Evolutionary conservation across 2,888 invertebrate genomes (phyloP).

Genomic region (Cheiracanthium punctorium): DNA sequence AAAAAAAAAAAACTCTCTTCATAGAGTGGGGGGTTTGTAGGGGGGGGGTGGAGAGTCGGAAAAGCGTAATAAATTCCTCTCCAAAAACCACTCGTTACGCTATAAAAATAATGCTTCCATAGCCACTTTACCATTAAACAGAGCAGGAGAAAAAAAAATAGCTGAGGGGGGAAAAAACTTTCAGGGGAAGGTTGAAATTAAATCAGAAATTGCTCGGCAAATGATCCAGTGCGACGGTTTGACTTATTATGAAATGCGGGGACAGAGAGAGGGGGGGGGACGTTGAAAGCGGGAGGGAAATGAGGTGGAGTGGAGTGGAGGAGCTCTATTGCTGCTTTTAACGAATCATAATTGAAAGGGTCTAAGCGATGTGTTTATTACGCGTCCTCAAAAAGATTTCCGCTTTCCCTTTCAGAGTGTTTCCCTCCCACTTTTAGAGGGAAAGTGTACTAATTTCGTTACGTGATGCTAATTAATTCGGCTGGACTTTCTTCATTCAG

Average conservation of each 20-base stretch:
- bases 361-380: slow-evolving; percentile 65
- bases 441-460: slow-evolving; percentile 33
- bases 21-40: too few relatives aligned
- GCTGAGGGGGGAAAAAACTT: not conserved
- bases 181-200: slow-evolving; percentile 27
- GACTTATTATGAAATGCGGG: slow-evolving; percentile 50
- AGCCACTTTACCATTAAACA: not conserved
- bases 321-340: slow-evolving; percentile 54
- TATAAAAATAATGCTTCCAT: slow-evolving; percentile 16
- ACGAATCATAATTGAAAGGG: slow-evolving; percentile 68
- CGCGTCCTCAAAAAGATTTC: slow-evolving; percentile 30
- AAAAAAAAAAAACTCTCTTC: too few relatives aligned
- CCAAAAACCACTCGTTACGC: slow-evolving; percentile 33
- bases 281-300: not conserved
- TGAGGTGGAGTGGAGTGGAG: slow-evolving; percentile 13
- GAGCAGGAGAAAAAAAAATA: not conserved
- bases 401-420: slow-evolving; percentile 24
- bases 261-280: not conserved
- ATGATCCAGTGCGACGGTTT: slow-evolving; percentile 46
- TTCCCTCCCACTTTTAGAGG: not conserved
- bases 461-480: too few relatives aligned
- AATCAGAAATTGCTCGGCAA: slow-evolving; percentile 50
- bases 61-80: not conserved
- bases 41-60: not conserved
- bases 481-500: too few relatives aligned